Percentiles rank a stretch among this genome's conserved stretches.
phyloP scores from a whole-genome alignment of 35 echinoderm and acorn worm species.

The Apostichopus parvimensis region DNA sequence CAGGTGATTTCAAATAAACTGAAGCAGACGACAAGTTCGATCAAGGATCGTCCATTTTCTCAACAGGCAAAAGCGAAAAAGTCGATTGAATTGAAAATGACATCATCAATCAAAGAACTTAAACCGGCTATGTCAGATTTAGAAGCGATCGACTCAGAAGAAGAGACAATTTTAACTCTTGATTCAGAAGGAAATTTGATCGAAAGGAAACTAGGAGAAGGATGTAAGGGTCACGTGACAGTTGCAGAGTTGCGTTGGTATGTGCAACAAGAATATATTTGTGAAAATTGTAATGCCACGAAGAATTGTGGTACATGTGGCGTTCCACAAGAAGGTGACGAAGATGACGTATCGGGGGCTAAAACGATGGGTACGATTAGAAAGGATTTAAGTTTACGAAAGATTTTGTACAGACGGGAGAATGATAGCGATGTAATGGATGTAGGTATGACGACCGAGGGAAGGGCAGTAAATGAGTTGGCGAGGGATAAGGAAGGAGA shows the following conservation, averaged over 20 bases:
- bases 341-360: not conserved
- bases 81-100: not conserved
- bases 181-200: not conserved
- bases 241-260: slow-evolving; percentile 3
- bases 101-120: not conserved
- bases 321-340: not conserved
- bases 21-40: not conserved
- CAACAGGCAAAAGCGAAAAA: not conserved
- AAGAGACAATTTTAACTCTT: not conserved
- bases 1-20: not conserved
- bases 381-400: no score
- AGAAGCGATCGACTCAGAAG: not conserved
- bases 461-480: no score
- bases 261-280: not conserved
- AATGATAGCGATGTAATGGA: no score
- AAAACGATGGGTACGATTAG: no score
- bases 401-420: no score
- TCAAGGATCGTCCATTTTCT: no score
- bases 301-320: not conserved
- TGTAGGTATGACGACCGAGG: no score
- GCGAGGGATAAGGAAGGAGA: no score
- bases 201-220: not conserved
- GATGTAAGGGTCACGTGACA: not conserved
- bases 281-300: not conserved
- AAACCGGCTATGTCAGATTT: not conserved